Base-by-base conservation (phyloP, 2,888 invertebrate species). In the Aspidiotus rigidus region DNA sequence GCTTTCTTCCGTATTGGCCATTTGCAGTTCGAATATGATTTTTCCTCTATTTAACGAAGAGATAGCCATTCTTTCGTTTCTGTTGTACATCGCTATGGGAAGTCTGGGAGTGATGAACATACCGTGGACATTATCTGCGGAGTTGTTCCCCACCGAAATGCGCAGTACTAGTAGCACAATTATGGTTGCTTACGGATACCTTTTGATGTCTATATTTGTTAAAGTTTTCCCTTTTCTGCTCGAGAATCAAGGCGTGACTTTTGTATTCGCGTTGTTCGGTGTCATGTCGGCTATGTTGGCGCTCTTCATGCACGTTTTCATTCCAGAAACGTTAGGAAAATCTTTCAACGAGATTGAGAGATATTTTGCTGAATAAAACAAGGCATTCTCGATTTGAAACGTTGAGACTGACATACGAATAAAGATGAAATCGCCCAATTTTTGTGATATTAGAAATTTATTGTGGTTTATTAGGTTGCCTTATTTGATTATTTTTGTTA, bases 311-410 rank as follows among this genome's bases (percentile, higher is more conserved):
- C 81, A 80, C 72, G 75, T 80, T 15, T 81, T 79, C 73, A 74
- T 84, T 61, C 84, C 84, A 1, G 84, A 84, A 77, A 84, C 84
- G 1, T 76, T 83, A 39, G 82, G 83, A 1, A 83, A 81, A 76
- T 81, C 78, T 57, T 82, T 84, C 72, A 74, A 74, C 13, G 82
- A 84, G 74, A 84, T 84, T 70, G 82, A 83, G 44, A 40, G 40
- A 39, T 62, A 54, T 28, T 59, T 7, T 39, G 28, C 10, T 8
- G 17, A 9, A n/a, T 16, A 55, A 55, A 55, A n/a, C 7, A 2
- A 8, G 13, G 17, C 7, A 13, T 5, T 28, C 28, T 28, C 5
- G 28, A 28, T 28, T 28, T 28, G 28, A 28, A 28, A 28, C 28
- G 28, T 28, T 28, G 5, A 28, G 28, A 28, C 28, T 28, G 28